Percentiles rank a stretch among this genome's conserved stretches.
These are phyloP conservation scores for Zalophus californianus DNA, from an alignment of 2,797 vertebrate genomes.

Conservation along the genomic window DNA sequence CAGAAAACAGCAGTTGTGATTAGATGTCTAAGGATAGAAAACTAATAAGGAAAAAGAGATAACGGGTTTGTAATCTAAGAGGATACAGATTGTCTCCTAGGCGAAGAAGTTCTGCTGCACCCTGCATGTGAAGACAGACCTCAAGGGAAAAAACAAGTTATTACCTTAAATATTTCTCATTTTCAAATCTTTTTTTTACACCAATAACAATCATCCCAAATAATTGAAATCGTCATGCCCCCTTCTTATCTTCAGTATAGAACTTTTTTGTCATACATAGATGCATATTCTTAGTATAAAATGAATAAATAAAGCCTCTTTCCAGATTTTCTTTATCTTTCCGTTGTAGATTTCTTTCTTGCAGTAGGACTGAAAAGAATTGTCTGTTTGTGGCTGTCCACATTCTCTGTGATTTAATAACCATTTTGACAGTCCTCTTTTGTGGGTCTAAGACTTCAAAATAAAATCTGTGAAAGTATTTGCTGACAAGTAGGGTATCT, in stretches of 20 bases:
- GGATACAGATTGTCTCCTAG: conserved; percentile 14
- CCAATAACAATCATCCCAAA: neutral
- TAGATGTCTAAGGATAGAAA: neutral
- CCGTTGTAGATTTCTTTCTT: conserved; percentile 52
- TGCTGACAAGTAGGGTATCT: conserved; percentile 18
- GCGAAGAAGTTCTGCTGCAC: conserved; percentile 37
- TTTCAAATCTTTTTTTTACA: conserved; percentile 42
- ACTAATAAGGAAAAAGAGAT: neutral
- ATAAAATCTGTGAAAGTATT: conserved; percentile 56
- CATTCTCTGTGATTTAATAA: conserved; percentile 69
- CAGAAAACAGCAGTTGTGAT: neutral
- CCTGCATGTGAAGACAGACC: neutral
- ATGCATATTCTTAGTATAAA: conserved; percentile 40
- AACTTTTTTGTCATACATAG: neutral
- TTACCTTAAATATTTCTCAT: neutral
- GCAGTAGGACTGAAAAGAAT: conserved; percentile 40
- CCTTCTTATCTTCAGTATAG: neutral
- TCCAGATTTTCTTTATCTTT: conserved; percentile 54
- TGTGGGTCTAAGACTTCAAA: conserved; percentile 40
- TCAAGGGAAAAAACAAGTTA: neutral
- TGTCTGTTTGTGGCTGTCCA: neutral
- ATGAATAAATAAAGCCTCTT: conserved; percentile 29
- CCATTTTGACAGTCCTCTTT: conserved; percentile 61
- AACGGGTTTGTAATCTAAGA: neutral
- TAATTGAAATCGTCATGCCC: neutral